These are phyloP conservation scores for Grammomys dolichurus DNA, from an alignment of 2,113 vertebrate genomes.

Conservation along the genomic window DNA sequence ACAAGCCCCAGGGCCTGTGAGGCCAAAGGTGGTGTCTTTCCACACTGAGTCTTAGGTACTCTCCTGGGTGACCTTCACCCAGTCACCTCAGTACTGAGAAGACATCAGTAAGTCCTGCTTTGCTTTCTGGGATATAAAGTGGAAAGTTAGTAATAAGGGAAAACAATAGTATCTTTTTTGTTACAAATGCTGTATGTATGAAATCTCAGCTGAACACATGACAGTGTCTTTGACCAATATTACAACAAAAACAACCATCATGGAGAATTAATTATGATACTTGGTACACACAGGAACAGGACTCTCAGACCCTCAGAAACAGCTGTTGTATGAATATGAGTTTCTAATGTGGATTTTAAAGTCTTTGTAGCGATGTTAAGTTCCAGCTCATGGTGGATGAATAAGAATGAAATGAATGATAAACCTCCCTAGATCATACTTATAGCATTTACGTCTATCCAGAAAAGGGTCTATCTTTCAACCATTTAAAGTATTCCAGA, in stretches of 20 bases:
- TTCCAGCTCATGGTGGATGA: conserved; percentile 31
- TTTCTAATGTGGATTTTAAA: conserved; percentile 61
- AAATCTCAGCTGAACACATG: neutral
- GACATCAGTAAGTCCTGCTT: neutral
- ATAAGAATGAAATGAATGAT: conserved; percentile 65
- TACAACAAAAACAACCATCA: conserved; percentile 38
- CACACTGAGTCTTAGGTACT: neutral
- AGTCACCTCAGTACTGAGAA: neutral
- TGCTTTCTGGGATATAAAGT: neutral
- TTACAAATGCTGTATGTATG: neutral
- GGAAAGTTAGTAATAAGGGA: neutral
- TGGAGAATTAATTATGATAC: conserved; percentile 38
- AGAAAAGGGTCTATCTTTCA: conserved; percentile 48
- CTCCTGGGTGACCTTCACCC: neutral
- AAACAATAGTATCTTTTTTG: neutral
- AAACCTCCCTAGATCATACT: conserved; percentile 52
- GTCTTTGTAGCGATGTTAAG: conserved; percentile 52
- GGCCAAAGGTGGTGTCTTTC: neutral
- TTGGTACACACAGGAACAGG: conserved; percentile 10
- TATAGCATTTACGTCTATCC: conserved; percentile 50
- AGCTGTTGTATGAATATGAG: conserved; percentile 68
- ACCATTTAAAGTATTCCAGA: conserved; percentile 62
- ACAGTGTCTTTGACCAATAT: conserved; percentile 60
- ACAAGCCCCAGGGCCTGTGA: neutral
- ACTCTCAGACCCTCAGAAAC: conserved; percentile 51